Evolutionary conservation across 2,888 invertebrate genomes (phyloP).

Genomic region (Dimorphilus gyrociliatus): DNA sequence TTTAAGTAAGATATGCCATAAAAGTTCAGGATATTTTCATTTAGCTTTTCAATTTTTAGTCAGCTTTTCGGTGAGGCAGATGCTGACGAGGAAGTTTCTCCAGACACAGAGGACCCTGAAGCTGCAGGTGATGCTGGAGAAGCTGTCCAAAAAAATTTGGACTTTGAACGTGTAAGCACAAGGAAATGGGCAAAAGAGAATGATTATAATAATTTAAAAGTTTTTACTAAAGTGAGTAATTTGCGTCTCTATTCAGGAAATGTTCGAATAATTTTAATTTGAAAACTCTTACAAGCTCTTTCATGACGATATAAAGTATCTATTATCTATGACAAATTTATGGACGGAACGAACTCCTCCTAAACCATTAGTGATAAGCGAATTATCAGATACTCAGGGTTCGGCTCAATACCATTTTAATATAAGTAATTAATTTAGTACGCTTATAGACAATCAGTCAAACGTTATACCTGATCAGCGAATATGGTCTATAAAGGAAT

Average conservation of each 20-base stretch:
- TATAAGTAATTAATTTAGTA: too few relatives aligned
- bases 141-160: constrained; percentile 21
- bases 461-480: constrained; percentile 53
- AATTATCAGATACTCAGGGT: constrained; percentile 43
- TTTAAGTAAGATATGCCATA: constrained; percentile 56
- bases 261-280: constrained; percentile 3
- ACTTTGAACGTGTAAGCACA: constrained; percentile 47
- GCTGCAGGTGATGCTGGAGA: constrained; percentile 51
- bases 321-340: constrained; percentile 79
- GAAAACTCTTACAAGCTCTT: constrained; percentile 48
- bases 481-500: constrained; percentile 61
- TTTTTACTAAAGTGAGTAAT: constrained; percentile 57
- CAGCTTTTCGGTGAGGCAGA: constrained; percentile 89
- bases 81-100: constrained; percentile 92
- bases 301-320: constrained; percentile 78
- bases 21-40: too few relatives aligned
- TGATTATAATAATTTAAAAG: constrained; percentile 61
- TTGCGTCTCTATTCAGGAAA: neutral
- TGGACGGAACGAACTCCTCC: constrained; percentile 79
- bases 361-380: constrained; percentile 49
- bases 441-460: neutral
- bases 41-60: constrained; percentile 43
- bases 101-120: constrained; percentile 89
- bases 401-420: too few relatives aligned
- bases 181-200: constrained; percentile 70